Evolutionary conservation across 2,888 invertebrate species (phyloP).

Genomic region (Dicycla oo): DNA sequence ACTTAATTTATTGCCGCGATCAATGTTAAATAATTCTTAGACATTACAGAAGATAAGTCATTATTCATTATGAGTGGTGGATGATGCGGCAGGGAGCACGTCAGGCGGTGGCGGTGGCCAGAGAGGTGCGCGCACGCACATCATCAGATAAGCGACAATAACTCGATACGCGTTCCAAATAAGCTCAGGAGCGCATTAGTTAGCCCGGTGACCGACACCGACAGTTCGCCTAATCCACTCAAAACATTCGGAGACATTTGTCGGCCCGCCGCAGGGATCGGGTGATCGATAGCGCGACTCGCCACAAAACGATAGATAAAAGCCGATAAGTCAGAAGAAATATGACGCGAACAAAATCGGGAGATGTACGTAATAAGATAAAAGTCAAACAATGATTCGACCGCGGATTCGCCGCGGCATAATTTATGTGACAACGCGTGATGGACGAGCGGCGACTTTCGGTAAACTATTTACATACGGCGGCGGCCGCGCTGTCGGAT

Average conservation of each 20-base stretch:
- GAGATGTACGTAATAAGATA: slow-evolving; percentile 91
- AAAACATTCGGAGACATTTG: slow-evolving; percentile 90
- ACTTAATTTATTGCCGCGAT: slow-evolving; percentile 86
- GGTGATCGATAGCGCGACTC: slow-evolving; percentile 89
- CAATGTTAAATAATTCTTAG: slow-evolving; percentile 84
- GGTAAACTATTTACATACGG: slow-evolving; percentile 91
- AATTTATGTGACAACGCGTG: slow-evolving; percentile 91
- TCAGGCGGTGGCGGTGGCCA: slow-evolving; percentile 43
- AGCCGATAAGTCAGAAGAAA: slow-evolving; percentile 90
- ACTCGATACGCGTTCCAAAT: slow-evolving; percentile 87
- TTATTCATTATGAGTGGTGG: slow-evolving; percentile 76
- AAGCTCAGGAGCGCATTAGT: slow-evolving; percentile 85
- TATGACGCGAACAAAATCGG: slow-evolving; percentile 91
- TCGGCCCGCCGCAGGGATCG: slow-evolving; percentile 85
- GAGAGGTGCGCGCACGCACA: slow-evolving; percentile 70
- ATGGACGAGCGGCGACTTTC: slow-evolving; percentile 90
- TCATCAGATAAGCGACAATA: slow-evolving; percentile 89
- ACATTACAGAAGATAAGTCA: slow-evolving; percentile 81
- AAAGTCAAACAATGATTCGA: slow-evolving; percentile 91
- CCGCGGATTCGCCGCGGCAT: slow-evolving; percentile 91
- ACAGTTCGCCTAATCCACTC: slow-evolving; percentile 89
- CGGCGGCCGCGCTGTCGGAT: slow-evolving; percentile 88
- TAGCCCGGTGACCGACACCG: slow-evolving; percentile 81
- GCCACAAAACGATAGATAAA: slow-evolving; percentile 90
- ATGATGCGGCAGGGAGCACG: slow-evolving; percentile 46